Percentiles rank a stretch among this genome's conserved stretches.
These are phyloP conservation scores for Nyctalus aviator DNA, from an alignment of 2,797 vertebrate species.

Conservation along the genomic window DNA sequence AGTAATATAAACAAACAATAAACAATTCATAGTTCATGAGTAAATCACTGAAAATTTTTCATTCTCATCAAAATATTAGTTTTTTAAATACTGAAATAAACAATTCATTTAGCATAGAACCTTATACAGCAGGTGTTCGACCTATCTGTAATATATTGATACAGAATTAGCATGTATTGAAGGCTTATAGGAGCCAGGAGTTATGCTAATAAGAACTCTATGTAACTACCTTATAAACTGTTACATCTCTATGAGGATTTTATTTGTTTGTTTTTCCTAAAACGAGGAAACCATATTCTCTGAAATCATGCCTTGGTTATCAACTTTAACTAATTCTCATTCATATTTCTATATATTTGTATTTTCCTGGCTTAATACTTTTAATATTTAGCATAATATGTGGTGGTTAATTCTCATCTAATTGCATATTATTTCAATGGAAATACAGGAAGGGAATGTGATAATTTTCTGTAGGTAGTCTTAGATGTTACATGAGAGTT, in stretches of 20 bases:
- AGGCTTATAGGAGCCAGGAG: neutral
- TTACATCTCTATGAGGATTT: neutral
- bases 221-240: neutral
- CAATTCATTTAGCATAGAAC: neutral
- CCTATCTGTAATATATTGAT: neutral
- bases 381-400: slow-evolving; percentile 11
- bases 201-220: slow-evolving; percentile 26
- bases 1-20: neutral
- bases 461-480: slow-evolving; percentile 27
- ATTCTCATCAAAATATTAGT: slow-evolving; percentile 29
- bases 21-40: neutral
- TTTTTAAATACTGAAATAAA: slow-evolving; percentile 40
- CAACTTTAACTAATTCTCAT: slow-evolving; percentile 28
- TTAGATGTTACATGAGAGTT: neutral
- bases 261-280: slow-evolving; percentile 10
- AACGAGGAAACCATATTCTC: slow-evolving; percentile 29
- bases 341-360: neutral
- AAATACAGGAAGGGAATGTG: slow-evolving; percentile 37
- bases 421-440: slow-evolving; percentile 48
- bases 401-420: slow-evolving; percentile 8
- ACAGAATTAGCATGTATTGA: neutral
- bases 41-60: slow-evolving; percentile 34
- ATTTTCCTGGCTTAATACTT: slow-evolving; percentile 37
- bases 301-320: slow-evolving; percentile 32
- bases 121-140: neutral